These are phyloP conservation scores for Hassar affinis DNA, from an alignment of 2,113 vertebrate genomes.

Conservation along the genomic window DNA sequence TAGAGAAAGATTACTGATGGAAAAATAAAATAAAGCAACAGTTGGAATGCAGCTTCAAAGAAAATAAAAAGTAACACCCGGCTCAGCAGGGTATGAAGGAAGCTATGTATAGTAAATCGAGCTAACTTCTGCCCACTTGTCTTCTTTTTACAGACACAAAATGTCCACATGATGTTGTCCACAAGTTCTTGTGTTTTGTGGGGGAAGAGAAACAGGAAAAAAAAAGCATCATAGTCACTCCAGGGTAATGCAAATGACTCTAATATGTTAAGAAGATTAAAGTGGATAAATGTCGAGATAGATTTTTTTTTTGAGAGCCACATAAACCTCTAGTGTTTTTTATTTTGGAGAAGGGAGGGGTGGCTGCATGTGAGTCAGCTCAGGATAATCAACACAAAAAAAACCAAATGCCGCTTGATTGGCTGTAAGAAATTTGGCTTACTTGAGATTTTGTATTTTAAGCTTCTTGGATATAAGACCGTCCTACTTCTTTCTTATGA, in stretches of 20 bases:
- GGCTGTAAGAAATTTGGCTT: slow-evolving; percentile 76
- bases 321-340: slow-evolving; percentile 79
- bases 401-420: slow-evolving; percentile 67
- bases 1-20: slow-evolving; percentile 68
- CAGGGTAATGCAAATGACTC: slow-evolving; percentile 80
- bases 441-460: slow-evolving; percentile 79
- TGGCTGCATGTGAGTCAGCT: slow-evolving; percentile 72
- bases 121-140: slow-evolving; percentile 73
- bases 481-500: slow-evolving; percentile 78
- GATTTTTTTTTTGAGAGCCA: slow-evolving; percentile 71
- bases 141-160: slow-evolving; percentile 61
- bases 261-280: slow-evolving; percentile 86
- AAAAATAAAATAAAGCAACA: slow-evolving; percentile 53
- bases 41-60: slow-evolving; percentile 26
- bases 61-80: slow-evolving; percentile 13
- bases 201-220: slow-evolving; percentile 67
- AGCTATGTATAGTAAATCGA: slow-evolving; percentile 60
- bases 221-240: slow-evolving; percentile 74
- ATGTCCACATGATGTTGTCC: slow-evolving; percentile 71
- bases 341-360: slow-evolving; percentile 67
- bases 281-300: slow-evolving; percentile 84
- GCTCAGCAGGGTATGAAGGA: slow-evolving; percentile 52
- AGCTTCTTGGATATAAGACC: slow-evolving; percentile 81
- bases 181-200: slow-evolving; percentile 69
- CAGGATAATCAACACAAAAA: slow-evolving; percentile 66